Percentiles rank a stretch among this genome's conserved stretches.
These are phyloP conservation scores for Phortica variegata DNA, from an alignment of 1,140 invertebrate species.

Conservation along the genomic window DNA sequence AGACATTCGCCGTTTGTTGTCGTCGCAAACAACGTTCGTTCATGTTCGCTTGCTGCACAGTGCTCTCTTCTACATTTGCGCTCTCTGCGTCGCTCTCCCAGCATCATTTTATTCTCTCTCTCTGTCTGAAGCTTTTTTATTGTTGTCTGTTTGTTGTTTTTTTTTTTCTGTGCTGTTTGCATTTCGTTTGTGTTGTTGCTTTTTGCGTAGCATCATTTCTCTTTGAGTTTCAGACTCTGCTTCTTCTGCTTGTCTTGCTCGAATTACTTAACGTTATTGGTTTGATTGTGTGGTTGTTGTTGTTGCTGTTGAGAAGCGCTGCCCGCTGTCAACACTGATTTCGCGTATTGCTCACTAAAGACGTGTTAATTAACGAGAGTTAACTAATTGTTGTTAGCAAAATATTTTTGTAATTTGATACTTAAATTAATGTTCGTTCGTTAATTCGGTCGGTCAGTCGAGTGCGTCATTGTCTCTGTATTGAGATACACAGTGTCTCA, in stretches of 20 bases:
- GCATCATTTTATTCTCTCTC: not conserved
- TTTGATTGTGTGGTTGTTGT: too few relatives aligned
- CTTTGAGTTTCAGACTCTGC: not conserved
- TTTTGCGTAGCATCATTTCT: slow-evolving; percentile 19
- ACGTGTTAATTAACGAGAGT: slow-evolving; percentile 57
- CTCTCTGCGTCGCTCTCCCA: slow-evolving; percentile 3
- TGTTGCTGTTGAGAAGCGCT: too few relatives aligned
- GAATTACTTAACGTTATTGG: too few relatives aligned
- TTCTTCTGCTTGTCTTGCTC: too few relatives aligned
- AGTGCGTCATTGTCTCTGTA: not conserved
- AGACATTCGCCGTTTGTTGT: slow-evolving; percentile 52
- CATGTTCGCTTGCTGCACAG: too few relatives aligned
- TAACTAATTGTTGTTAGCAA: slow-evolving; percentile 57
- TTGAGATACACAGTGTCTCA: too few relatives aligned
- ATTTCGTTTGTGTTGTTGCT: slow-evolving; percentile 4
- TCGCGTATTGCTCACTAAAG: slow-evolving; percentile 39
- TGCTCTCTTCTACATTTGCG: too few relatives aligned
- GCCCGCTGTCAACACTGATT: slow-evolving; percentile 50
- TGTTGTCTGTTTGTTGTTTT: too few relatives aligned
- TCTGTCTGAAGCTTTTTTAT: not conserved
- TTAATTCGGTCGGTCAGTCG: too few relatives aligned
- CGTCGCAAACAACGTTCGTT: slow-evolving; percentile 23
- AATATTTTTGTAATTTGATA: slow-evolving; percentile 57
- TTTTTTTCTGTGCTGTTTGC: not conserved
- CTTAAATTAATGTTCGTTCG: slow-evolving; percentile 57